Evolutionary conservation across 2,888 invertebrate species (phyloP).

Genomic region (Pomacea canaliculata): DNA sequence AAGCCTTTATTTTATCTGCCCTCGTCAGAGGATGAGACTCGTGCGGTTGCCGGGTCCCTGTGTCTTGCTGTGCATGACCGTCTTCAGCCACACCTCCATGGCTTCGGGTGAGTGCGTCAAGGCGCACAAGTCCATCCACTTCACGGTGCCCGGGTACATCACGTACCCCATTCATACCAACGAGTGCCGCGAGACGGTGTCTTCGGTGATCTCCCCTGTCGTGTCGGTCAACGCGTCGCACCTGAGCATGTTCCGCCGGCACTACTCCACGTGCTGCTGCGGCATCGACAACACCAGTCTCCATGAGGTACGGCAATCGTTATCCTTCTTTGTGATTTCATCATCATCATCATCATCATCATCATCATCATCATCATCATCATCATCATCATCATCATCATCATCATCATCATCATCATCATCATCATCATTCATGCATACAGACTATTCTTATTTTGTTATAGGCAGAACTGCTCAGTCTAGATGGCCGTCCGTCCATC

Average conservation of each 20-base stretch:
- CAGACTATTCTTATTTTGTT: background rate
- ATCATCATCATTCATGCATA: too few species aligned
- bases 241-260: constrained; percentile 6
- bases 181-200: constrained; percentile 21
- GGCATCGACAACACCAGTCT: constrained; percentile 18
- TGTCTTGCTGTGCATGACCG: background rate
- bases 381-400: too few species aligned
- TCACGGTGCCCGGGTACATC: constrained; percentile 19
- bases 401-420: too few species aligned
- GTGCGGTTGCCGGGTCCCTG: too few species aligned
- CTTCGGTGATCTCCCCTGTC: constrained; percentile 17
- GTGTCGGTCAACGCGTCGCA: constrained; percentile 15
- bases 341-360: too few species aligned
- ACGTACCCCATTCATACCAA: constrained; percentile 21
- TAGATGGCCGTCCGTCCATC: constrained; percentile 18
- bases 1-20: too few species aligned
- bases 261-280: constrained; percentile 21
- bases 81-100: background rate
- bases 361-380: too few species aligned
- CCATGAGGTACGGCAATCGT: constrained; percentile 2
- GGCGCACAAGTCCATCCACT: constrained; percentile 23
- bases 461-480: constrained; percentile 14
- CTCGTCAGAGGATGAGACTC: too few species aligned
- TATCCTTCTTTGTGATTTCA: too few species aligned
- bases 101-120: constrained; percentile 10